Evolutionary conservation across 1,140 invertebrate genomes (phyloP).

Genomic region (Drosophila lini): DNA sequence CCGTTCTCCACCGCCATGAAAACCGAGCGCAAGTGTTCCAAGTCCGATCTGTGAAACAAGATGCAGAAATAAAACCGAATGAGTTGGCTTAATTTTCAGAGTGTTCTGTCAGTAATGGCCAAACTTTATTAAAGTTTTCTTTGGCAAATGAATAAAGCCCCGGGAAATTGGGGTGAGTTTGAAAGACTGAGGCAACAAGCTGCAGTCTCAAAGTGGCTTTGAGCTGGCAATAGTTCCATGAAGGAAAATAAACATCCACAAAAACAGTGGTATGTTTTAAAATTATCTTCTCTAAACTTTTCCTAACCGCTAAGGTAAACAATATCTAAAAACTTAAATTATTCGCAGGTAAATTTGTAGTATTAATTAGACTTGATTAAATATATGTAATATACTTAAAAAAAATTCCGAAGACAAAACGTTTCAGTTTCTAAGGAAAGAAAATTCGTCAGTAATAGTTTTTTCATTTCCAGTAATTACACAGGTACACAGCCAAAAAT

Average conservation of each 20-base stretch:
- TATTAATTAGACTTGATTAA: no score
- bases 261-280: background rate
- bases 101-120: conserved; percentile 22
- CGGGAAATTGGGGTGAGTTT: background rate
- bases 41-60: conserved; percentile 87
- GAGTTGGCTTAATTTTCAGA: conserved; percentile 26
- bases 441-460: no score
- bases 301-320: no score
- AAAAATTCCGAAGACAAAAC: no score
- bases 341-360: no score
- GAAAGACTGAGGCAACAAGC: background rate
- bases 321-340: no score
- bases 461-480: no score
- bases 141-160: conserved; percentile 10
- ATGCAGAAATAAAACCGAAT: conserved; percentile 4
- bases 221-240: conserved; percentile 4
- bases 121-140: conserved; percentile 33
- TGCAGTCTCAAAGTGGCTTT: conserved; percentile 8
- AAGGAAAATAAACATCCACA: background rate
- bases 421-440: no score
- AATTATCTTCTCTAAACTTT: background rate
- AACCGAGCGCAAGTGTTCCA: conserved; percentile 96
- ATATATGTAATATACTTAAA: no score
- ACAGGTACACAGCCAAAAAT: no score
- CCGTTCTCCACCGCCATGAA: conserved; percentile 99